These are phyloP conservation scores for Malacoraja senta DNA, from an alignment of 2,797 vertebrate species.

Conservation along the genomic window DNA sequence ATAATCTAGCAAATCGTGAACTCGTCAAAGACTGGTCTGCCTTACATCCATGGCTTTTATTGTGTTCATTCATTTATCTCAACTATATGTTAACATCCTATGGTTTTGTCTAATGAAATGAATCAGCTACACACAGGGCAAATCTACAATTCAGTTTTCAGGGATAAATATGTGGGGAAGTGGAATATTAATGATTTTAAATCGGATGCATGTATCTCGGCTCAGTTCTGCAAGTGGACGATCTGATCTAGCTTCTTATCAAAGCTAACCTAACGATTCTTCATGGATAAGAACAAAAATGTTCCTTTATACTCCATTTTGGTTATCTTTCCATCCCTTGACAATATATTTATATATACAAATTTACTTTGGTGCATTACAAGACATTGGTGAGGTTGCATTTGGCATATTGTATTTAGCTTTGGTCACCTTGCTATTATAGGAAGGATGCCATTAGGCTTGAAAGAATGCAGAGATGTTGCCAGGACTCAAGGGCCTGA, in stretches of 20 bases:
- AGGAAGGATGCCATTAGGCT: too few relatives aligned
- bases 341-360: neutral
- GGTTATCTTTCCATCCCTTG: neutral
- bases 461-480: too few relatives aligned
- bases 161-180: neutral
- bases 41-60: neutral
- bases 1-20: neutral
- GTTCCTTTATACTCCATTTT: neutral
- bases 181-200: neutral
- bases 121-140: neutral
- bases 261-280: neutral
- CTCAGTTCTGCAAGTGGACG: neutral
- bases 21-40: neutral
- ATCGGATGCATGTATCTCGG: neutral
- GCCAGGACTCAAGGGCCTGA: too few relatives aligned
- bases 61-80: neutral
- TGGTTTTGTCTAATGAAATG: neutral
- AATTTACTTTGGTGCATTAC: neutral
- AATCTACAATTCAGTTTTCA: neutral
- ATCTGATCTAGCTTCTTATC: neutral
- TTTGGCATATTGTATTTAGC: too few relatives aligned
- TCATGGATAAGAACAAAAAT: neutral
- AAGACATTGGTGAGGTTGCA: too few relatives aligned
- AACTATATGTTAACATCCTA: neutral
- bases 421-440: too few relatives aligned